These are phyloP conservation scores for Lagria hirta DNA, from an alignment of 2,888 invertebrate genomes.

Conservation along the genomic window DNA sequence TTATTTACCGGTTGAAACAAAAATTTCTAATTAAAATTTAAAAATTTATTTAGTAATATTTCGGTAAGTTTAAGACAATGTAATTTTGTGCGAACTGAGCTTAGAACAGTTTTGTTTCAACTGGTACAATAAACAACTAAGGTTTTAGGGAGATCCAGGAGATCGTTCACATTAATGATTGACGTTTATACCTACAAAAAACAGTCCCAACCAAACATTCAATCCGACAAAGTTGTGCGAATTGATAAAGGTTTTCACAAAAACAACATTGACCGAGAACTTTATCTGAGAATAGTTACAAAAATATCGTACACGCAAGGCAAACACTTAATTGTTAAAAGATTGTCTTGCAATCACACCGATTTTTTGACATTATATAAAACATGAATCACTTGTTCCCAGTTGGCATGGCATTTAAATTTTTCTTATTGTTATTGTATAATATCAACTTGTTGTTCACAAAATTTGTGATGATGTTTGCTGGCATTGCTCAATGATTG, in stretches of 20 bases:
- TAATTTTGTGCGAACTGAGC: no score
- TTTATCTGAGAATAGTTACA: slow-evolving; percentile 18
- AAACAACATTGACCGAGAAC: slow-evolving; percentile 23
- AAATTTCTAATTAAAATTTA: no score
- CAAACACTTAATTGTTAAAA: slow-evolving; percentile 39
- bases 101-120: no score
- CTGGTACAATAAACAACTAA: no score
- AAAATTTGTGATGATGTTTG: slow-evolving; percentile 26
- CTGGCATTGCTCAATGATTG: slow-evolving; percentile 40
- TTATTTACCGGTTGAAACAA: no score
- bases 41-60: no score
- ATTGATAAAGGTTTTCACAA: slow-evolving; percentile 21
- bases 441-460: slow-evolving; percentile 19
- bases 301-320: slow-evolving; percentile 41
- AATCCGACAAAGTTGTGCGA: slow-evolving; percentile 8
- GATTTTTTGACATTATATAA: slow-evolving; percentile 27
- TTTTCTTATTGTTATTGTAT: slow-evolving; percentile 17
- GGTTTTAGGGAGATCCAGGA: slow-evolving; percentile 9
- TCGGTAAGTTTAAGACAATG: no score
- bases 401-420: slow-evolving; percentile 32
- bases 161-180: slow-evolving; percentile 8
- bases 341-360: slow-evolving; percentile 48
- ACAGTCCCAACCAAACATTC: slow-evolving; percentile 7
- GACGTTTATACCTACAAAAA: slow-evolving; percentile 2
- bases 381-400: slow-evolving; percentile 46